Percentiles rank a stretch among this genome's conserved stretches.
These are phyloP conservation scores for Argyrosomus japonicus DNA, from an alignment of 2,113 vertebrate species.

Conservation along the genomic window DNA sequence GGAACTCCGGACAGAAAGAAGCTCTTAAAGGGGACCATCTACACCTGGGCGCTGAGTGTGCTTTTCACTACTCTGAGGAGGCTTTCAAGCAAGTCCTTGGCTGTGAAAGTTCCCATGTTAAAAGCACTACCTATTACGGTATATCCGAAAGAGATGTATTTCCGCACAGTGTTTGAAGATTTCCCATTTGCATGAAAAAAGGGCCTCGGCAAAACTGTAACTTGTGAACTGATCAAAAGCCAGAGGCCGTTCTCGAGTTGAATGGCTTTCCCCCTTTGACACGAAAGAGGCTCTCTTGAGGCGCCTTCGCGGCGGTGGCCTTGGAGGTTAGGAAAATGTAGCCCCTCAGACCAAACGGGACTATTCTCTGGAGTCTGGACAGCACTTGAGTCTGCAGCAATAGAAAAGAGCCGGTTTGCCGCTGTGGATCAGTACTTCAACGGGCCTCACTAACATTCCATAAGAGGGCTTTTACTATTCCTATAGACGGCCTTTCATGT, in stretches of 20 bases:
- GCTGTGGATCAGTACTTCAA: slow-evolving; percentile 73
- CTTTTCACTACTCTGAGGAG: slow-evolving; percentile 77
- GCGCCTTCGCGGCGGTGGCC: slow-evolving; percentile 83
- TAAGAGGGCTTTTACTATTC: slow-evolving; percentile 77
- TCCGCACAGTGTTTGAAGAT: slow-evolving; percentile 83
- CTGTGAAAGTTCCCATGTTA: slow-evolving; percentile 81
- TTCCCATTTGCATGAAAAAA: slow-evolving; percentile 86
- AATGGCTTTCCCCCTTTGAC: slow-evolving; percentile 85
- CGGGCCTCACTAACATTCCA: slow-evolving; percentile 79
- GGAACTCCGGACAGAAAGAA: slow-evolving; percentile 56
- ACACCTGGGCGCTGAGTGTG: slow-evolving; percentile 78
- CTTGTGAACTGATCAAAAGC: slow-evolving; percentile 90
- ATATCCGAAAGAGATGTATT: slow-evolving; percentile 83
- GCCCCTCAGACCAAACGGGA: slow-evolving; percentile 76
- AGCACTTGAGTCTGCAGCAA: slow-evolving; percentile 79
- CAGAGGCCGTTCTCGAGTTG: slow-evolving; percentile 77
- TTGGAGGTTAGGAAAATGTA: slow-evolving; percentile 86
- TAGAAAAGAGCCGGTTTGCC: slow-evolving; percentile 75
- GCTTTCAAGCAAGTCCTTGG: slow-evolving; percentile 81
- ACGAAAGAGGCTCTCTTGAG: slow-evolving; percentile 85
- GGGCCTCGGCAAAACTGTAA: slow-evolving; percentile 84
- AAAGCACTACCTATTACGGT: slow-evolving; percentile 80
- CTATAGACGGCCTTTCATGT: slow-evolving; percentile 74
- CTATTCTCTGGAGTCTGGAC: slow-evolving; percentile 79
- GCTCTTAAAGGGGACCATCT: slow-evolving; percentile 63